Conservation (phyloP, 2,113 vertebrate species). For the Brachypodius melanocephalos region DNA sequence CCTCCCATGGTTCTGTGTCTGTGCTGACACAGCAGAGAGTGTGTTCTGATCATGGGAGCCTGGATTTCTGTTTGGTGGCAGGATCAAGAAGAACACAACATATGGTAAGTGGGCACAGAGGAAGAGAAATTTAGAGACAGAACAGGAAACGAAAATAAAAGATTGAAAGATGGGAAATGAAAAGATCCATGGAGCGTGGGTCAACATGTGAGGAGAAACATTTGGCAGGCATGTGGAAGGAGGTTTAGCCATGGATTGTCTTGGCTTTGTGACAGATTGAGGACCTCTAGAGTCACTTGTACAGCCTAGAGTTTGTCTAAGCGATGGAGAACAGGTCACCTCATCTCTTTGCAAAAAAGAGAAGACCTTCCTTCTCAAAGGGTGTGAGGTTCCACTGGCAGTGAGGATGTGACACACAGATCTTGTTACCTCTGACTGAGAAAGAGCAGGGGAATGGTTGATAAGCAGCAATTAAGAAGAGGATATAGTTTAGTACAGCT, state of each 20-base stretch:
- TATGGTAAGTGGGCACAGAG: background rate
- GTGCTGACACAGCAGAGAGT: background rate
- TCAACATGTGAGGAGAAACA: background rate
- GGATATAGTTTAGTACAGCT: background rate
- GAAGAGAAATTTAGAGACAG: background rate
- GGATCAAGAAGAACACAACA: background rate
- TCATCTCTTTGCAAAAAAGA: background rate
- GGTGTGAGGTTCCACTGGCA: fast-evolving
- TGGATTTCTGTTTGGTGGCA: background rate
- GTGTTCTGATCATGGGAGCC: background rate
- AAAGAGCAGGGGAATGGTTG: background rate
- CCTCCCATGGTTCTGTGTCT: background rate
- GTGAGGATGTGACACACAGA: background rate
- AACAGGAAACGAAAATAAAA: background rate
- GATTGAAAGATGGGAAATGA: background rate
- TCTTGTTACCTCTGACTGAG: background rate
- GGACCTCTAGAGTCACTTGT: background rate
- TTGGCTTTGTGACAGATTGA: background rate
- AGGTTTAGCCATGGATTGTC: background rate
- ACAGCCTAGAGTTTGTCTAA: background rate
- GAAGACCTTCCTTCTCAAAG: background rate
- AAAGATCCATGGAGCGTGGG: background rate
- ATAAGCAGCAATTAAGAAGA: background rate
- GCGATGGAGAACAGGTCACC: background rate
- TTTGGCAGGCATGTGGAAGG: background rate